These are phyloP conservation scores for Drosophila miranda DNA, from an alignment of 1,140 invertebrate genomes.

Conservation along the genomic window DNA sequence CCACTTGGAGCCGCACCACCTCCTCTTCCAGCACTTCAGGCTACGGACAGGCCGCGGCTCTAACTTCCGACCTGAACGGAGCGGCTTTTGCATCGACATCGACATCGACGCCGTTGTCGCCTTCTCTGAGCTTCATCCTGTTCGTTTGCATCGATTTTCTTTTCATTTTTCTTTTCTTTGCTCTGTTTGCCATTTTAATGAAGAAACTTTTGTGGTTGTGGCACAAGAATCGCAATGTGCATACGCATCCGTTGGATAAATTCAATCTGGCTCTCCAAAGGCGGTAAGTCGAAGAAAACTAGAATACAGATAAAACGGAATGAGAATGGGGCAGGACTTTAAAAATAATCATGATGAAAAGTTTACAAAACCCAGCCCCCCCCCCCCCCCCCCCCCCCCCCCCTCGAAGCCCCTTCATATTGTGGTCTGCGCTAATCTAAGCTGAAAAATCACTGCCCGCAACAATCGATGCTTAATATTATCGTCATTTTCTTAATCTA, in stretches of 20 bases:
- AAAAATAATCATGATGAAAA: conserved; percentile 2
- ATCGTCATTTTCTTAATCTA: conserved; percentile 9
- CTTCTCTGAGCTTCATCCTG: conserved; percentile 75
- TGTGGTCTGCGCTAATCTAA: conserved; percentile 24
- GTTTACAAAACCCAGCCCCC: no score
- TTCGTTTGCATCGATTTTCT: conserved; percentile 80
- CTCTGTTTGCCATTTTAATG: conserved; percentile 83
- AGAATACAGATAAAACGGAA: not conserved
- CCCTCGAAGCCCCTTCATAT: not conserved
- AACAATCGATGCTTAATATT: conserved; percentile 19
- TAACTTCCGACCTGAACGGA: conserved; percentile 59
- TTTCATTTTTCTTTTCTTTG: conserved; percentile 78
- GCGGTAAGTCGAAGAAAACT: conserved; percentile 58
- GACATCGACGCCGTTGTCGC: conserved; percentile 26
- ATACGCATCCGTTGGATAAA: conserved; percentile 78
- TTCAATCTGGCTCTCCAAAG: conserved; percentile 75
- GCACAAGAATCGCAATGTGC: conserved; percentile 81
- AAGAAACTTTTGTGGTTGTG: conserved; percentile 82
- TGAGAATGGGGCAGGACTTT: conserved; percentile 12
- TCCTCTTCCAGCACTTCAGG: conserved; percentile 11
- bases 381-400: no score
- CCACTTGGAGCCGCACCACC: conserved; percentile 19
- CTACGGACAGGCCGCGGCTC: conserved; percentile 45
- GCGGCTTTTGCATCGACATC: not conserved
- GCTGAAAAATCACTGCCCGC: conserved; percentile 6